Base-by-base conservation (phyloP, 2,888 invertebrate genomes). In the Drosophila neonasuta region DNA sequence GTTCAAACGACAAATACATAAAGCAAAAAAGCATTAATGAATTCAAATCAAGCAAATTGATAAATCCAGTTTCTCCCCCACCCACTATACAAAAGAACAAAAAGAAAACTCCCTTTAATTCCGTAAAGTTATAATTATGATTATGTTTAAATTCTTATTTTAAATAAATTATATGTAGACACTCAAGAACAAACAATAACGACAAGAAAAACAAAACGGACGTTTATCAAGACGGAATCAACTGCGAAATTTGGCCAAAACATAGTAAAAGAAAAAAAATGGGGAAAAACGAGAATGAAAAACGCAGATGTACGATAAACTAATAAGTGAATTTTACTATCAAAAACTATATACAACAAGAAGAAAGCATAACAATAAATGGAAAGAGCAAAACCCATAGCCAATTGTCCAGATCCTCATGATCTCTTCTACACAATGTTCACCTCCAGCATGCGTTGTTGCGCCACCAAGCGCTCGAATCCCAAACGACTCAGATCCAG, bases 401-500 rank as follows among this genome's bases (percentile, higher is more conserved):
- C 34, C 42, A 42, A 41, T 13, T 29, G 24, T 46, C 20, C 15
- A 15, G 11, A 7, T 59, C 61, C 1, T 24, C 6, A 24, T 24
- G 24, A 50, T 15, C 39, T 20, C 30, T 15, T n/a, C 72, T 73
- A 92, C 41, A 93, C 91, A 79, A 93, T 92, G 79, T 93, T 92
- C n/a, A 81, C 78, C 88, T 95, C 95, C 68, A 88, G 90, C 89
- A 95, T 91, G 51, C 93, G 94, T 79, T 92, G 91, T 54, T 93
- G 91, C 0, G 92, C 89, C 61, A 95, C 88, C 48, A 97, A 91
- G 82, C 99, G 93, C 64, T 97, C 95, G 90, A 97, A 98, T 13
- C 94, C 92, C 82, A 97, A 93, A 83, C 96, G 93, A 0, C 93
- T 92, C 67, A 99, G 92, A 91, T 99, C 96, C 69, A 98, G 94